phyloP scores from a whole-genome alignment of 2,888 invertebrate species.

The Dasysyrphus albostriatus region DNA sequence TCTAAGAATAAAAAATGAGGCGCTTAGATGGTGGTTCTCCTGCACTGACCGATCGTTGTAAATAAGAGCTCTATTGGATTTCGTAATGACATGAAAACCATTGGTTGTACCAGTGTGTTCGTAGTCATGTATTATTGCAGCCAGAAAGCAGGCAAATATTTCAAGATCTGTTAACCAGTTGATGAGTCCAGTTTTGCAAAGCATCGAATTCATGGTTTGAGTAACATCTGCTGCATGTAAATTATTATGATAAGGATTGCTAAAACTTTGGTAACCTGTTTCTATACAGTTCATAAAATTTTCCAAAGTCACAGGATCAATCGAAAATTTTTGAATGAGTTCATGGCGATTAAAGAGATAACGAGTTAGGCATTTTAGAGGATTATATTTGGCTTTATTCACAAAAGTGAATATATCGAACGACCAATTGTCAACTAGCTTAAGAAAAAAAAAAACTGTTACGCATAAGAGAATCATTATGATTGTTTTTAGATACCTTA shows the following conservation, averaged over 20 bases:
- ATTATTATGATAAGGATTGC: constrained; percentile 98
- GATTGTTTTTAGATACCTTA: neutral
- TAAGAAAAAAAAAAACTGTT: neutral
- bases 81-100: constrained; percentile 98
- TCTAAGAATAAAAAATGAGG: constrained; percentile 88
- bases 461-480: neutral
- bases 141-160: constrained; percentile 95
- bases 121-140: constrained; percentile 96
- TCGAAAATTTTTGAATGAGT: constrained; percentile 96
- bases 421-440: constrained; percentile 93
- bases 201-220: constrained; percentile 95
- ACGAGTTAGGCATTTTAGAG: constrained; percentile 95
- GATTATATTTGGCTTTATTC: constrained; percentile 93
- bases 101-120: constrained; percentile 99
- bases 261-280: constrained; percentile 94
- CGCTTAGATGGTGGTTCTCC: constrained; percentile 83
- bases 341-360: constrained; percentile 97
- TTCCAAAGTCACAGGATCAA: constrained; percentile 91
- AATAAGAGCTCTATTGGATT: constrained; percentile 94
- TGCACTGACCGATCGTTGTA: constrained; percentile 92
- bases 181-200: constrained; percentile 95
- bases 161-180: constrained; percentile 97
- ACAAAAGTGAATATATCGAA: constrained; percentile 96
- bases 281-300: constrained; percentile 94
- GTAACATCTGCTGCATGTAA: constrained; percentile 98